Base-by-base conservation (phyloP, 1,140 invertebrate species). In the Conus ventricosus region DNA sequence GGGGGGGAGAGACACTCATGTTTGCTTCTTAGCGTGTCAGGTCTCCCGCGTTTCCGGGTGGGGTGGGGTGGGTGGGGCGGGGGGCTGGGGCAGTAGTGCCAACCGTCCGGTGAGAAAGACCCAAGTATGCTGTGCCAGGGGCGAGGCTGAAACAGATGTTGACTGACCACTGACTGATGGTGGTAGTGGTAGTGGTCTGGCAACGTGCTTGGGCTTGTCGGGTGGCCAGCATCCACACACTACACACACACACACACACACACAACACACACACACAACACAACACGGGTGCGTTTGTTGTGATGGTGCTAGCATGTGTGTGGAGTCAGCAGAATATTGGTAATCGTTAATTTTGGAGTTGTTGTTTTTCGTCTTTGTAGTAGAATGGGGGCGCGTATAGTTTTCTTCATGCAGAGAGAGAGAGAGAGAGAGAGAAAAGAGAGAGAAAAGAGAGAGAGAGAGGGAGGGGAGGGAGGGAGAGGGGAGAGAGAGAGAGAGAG, bases 91-190 rank as follows among this genome's bases (percentile, higher is more conserved):
- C 39, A 39, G 39, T 39, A 3, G 39, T 39, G 39, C 39, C 39
- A 39, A 39, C 39, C 39, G 39, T 39, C 39, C 39, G 39, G 39
- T 39, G 39, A 39, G 39, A 39, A 39, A 39, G 39, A 39, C 39
- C 39, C 39, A 39, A 3, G 39, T 39, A 39, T 39, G 39, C 39
- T 0, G 39, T 39, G 39, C 39, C 39, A 39, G 39, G 3, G 39
- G 39, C 39, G 39, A 39, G 39, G 15, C n/a, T 83, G 20, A 25
- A 83, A 54, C 81, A 83, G 81, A 83, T 83, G 81, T 23, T 83
- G 81, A 83, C 81, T 53, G 51, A 6, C 39, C 39, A 39, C 39
- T 39, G 39, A 39, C 39, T 39, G 39, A 39, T 39, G 39, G 39
- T 39, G 39, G 39, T 0, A 39, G 11, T 15, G 0, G 8, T 27